These are phyloP conservation scores for Harpalus rufipes DNA, from an alignment of 2,888 invertebrate species.

Conservation along the genomic window DNA sequence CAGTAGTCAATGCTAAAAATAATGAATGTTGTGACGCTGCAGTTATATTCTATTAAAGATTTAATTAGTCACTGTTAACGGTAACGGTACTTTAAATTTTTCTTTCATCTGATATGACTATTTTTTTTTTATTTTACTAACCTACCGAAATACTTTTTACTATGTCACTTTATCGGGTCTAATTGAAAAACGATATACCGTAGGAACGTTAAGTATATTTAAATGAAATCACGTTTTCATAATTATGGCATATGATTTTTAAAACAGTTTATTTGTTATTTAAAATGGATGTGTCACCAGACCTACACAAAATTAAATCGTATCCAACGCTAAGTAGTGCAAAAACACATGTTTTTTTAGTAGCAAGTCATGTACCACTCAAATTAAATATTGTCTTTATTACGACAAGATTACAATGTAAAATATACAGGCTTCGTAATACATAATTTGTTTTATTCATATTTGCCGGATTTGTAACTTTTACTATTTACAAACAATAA, in stretches of 20 bases:
- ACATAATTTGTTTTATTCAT: slow-evolving; percentile 18
- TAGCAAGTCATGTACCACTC: slow-evolving; percentile 10
- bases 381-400: slow-evolving; percentile 44
- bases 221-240: slow-evolving; percentile 23
- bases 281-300: slow-evolving; percentile 47
- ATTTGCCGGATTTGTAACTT: not conserved
- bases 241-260: slow-evolving; percentile 33
- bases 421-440: not conserved
- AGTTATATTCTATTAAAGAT: slow-evolving; percentile 34
- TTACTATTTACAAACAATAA: slow-evolving; percentile 42
- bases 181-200: slow-evolving; percentile 29
- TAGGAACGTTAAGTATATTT: slow-evolving; percentile 19
- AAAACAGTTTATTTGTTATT: slow-evolving; percentile 26
- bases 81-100: slow-evolving; percentile 43
- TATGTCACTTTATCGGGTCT: slow-evolving; percentile 7
- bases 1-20: slow-evolving; percentile 45
- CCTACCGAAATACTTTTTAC: slow-evolving; percentile 54
- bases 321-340: slow-evolving; percentile 29
- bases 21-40: slow-evolving; percentile 33
- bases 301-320: slow-evolving; percentile 30
- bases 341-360: slow-evolving; percentile 33
- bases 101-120: not conserved
- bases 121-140: slow-evolving; percentile 23
- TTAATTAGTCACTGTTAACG: slow-evolving; percentile 31
- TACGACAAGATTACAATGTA: not conserved